Base-by-base conservation (phyloP, 2,113 vertebrate genomes). In the Apeltes quadracus region DNA sequence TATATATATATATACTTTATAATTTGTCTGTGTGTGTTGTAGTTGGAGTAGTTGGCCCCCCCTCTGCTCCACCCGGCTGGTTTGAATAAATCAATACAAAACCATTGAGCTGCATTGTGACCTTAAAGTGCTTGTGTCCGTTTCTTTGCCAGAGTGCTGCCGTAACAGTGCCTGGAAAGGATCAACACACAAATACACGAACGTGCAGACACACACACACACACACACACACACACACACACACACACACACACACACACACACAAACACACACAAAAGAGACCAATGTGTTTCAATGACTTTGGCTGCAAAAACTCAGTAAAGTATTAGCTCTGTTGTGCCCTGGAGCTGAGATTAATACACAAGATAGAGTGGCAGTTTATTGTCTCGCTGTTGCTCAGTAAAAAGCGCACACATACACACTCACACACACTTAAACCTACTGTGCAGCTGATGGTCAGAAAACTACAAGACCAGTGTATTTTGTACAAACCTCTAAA, bases 61-160 rank as follows among this genome's bases (percentile, higher is more conserved):
- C 69, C 36, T 32, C 23, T 61, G 53, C 59, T 83, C 55, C 70
- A 38, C 48, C 55, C 84, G 72, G 78, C 70, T 81, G 68, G 74
- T 65, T 68, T 80, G 72, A 78, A 90, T 83, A 76, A 85, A 85
- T 89, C 82, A 87, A 87, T 88, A 83, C 32, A 78, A 77, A 78
- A 80, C 41, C 57, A 78, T 56, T 77, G 69, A 76, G 73, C 82
- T 76, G 69, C 72, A 69, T 56, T 74, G 61, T 84, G 76, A 78
- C 81, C 61, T 63, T 61, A 74, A 65, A 83, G 77, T 83, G 67
- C 82, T 71, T 25, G 80, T 85, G 76, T 84, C 84, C 76, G 65
- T 85, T 68, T 79, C 53, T 74, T 59, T 76, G 61, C 41, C 61
- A 75, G 55, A 82, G 73, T 69, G 76, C 75, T 65, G 65, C 63